Evolutionary conservation across 2,113 vertebrate genomes (phyloP).

Genomic region (Thryonomys swinderianus): DNA sequence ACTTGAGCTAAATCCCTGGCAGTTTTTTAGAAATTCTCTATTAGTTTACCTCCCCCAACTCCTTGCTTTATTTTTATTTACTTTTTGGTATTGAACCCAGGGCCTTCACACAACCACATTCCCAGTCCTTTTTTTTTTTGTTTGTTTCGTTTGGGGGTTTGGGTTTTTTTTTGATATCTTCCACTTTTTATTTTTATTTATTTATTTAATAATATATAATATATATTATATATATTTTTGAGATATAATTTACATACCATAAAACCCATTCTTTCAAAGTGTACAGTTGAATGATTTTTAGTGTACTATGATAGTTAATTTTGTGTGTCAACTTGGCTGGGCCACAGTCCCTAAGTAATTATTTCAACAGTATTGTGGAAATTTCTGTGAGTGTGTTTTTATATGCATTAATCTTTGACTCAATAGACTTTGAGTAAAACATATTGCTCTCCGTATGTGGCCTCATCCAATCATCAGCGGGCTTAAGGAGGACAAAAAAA

Average conservation of each 20-base stretch:
- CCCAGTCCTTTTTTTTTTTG: no score
- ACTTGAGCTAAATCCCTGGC: no score
- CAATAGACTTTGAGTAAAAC: neutral
- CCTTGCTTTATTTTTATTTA: no score
- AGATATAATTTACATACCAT: neutral
- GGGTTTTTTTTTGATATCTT: no score
- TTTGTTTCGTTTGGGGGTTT: no score
- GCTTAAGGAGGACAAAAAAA: neutral
- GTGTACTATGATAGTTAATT: neutral
- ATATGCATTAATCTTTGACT: neutral
- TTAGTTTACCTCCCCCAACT: neutral
- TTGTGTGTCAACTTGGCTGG: neutral
- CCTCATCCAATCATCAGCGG: neutral
- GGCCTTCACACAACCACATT: neutral
- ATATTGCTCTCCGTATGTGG: neutral
- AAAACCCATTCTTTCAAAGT: neutral
- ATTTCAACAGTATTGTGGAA: neutral
- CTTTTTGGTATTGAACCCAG: neutral
- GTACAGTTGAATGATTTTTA: neutral
- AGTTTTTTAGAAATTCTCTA: neutral
- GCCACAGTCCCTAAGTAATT: neutral
- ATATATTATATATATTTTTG: neutral
- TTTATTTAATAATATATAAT: no score
- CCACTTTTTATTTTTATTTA: neutral
- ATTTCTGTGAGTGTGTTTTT: neutral